These are phyloP conservation scores for Drosophila ogumai DNA, from an alignment of 1,140 invertebrate genomes.

Conservation along the genomic window DNA sequence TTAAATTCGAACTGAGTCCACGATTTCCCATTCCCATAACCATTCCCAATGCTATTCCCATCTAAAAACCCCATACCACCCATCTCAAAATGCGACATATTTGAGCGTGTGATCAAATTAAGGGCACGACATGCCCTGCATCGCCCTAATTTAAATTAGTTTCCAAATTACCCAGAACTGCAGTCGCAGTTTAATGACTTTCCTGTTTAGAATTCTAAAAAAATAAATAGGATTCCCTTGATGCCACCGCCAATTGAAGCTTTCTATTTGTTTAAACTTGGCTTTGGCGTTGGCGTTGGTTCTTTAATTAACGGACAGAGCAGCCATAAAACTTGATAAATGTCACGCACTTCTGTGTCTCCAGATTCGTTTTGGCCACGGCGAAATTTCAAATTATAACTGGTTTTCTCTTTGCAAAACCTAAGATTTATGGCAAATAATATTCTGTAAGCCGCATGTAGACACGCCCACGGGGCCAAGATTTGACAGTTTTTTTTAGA, in stretches of 20 bases:
- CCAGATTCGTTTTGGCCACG: conserved; percentile 42
- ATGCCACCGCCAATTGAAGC: conserved; percentile 53
- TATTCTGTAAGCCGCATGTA: conserved; percentile 29
- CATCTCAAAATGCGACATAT: conserved; percentile 29
- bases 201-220: conserved; percentile 35
- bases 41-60: conserved; percentile 13
- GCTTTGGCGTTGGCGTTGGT: conserved; percentile 58
- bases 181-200: conserved; percentile 20
- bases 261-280: conserved; percentile 63
- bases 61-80: conserved; percentile 2
- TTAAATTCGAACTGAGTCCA: conserved; percentile 1
- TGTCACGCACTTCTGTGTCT: conserved; percentile 63
- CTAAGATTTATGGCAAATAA: conserved; percentile 36
- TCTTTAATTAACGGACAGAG: conserved; percentile 70
- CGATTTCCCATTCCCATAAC: conserved; percentile 19
- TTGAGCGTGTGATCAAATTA: conserved; percentile 58
- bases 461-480: conserved; percentile 48
- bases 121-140: conserved; percentile 55
- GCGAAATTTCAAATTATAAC: conserved; percentile 61
- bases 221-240: conserved; percentile 37
- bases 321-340: conserved; percentile 73
- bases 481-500: conserved; percentile 18
- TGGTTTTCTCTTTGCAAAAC: conserved; percentile 43
- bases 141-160: conserved; percentile 54
- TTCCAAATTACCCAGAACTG: conserved; percentile 54